Percentiles rank a stretch among this genome's conserved stretches.
These are phyloP conservation scores for Aurelia coerulea DNA, from an alignment of 30 jellyfish, hydroid and myxozoan genomes.

Conservation along the genomic window DNA sequence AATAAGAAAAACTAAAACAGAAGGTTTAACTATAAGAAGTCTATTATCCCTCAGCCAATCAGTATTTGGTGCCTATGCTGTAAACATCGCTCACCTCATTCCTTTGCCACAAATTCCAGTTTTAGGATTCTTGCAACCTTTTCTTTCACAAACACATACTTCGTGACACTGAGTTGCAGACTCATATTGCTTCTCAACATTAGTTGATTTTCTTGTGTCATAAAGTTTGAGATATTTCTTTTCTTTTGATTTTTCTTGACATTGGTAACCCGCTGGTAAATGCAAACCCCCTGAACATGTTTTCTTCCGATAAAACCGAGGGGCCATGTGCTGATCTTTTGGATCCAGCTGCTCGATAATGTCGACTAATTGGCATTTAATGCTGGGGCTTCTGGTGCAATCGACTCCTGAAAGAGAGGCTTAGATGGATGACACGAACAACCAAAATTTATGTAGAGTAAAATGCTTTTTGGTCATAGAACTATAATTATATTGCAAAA, in stretches of 20 bases:
- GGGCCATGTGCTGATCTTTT: neutral
- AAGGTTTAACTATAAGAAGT: no score
- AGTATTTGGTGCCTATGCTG: no score
- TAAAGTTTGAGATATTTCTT: neutral
- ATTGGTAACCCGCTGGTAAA: slow-evolving; percentile 3
- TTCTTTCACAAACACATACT: slow-evolving; percentile 20
- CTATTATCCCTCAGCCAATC: no score
- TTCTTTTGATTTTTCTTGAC: slow-evolving; percentile 8
- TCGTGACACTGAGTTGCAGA: slow-evolving; percentile 25
- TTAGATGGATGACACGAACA: no score
- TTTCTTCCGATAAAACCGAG: neutral
- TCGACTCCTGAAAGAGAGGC: no score
- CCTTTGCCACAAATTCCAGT: slow-evolving; percentile 3
- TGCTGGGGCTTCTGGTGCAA: neutral
- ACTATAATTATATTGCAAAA: no score
- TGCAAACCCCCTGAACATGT: slow-evolving; percentile 7
- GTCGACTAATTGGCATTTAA: slow-evolving; percentile 2
- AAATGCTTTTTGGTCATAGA: no score
- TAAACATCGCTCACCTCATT: neutral
- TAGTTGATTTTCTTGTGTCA: neutral
- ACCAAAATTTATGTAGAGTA: no score
- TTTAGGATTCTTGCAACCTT: neutral
- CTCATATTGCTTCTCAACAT: neutral
- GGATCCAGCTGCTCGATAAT: slow-evolving; percentile 29
- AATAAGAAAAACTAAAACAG: no score